Conservation (phyloP, 1,140 invertebrate genomes). For the Drosophila tropicalis region DNA sequence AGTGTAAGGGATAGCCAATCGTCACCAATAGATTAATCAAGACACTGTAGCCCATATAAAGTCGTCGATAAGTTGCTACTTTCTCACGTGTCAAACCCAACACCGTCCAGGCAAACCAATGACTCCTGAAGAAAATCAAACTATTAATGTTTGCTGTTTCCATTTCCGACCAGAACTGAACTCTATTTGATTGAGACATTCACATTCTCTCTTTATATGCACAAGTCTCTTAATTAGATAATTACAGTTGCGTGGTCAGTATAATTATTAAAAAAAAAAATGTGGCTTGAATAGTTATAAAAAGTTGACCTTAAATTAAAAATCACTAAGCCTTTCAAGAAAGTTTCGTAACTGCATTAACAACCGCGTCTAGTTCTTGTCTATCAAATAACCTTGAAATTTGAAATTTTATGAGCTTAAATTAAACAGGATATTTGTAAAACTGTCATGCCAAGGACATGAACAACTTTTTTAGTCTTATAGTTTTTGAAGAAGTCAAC, state of each 20-base stretch:
- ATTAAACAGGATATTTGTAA: no score
- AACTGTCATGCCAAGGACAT: no score
- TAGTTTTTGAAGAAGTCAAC: no score
- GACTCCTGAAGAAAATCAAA: constrained; percentile 49
- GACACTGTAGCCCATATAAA: constrained; percentile 35
- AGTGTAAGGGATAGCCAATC: constrained; percentile 58
- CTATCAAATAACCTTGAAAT: no score
- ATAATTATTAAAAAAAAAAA: constrained; percentile 42
- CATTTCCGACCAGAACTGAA: background rate
- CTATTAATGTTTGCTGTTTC: constrained; percentile 31
- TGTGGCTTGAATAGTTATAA: background rate
- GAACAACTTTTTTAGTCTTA: no score
- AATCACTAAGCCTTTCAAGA: background rate
- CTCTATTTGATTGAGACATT: constrained; percentile 21
- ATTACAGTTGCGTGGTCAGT: constrained; percentile 44
- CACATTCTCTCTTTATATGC: constrained; percentile 19
- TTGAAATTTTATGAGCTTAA: no score
- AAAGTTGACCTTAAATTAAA: background rate
- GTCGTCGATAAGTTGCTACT: background rate
- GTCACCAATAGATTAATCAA: constrained; percentile 52
- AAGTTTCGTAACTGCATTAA: background rate
- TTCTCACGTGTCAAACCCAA: constrained; percentile 31
- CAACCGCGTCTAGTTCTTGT: no score
- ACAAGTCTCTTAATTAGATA: constrained; percentile 34
- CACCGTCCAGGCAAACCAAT: constrained; percentile 49